Percentiles rank a stretch among this genome's conserved stretches.
Conservation (phyloP, 37 sponge, comb jelly and placozoan species). For the Lycopodina hypogea region DNA sequence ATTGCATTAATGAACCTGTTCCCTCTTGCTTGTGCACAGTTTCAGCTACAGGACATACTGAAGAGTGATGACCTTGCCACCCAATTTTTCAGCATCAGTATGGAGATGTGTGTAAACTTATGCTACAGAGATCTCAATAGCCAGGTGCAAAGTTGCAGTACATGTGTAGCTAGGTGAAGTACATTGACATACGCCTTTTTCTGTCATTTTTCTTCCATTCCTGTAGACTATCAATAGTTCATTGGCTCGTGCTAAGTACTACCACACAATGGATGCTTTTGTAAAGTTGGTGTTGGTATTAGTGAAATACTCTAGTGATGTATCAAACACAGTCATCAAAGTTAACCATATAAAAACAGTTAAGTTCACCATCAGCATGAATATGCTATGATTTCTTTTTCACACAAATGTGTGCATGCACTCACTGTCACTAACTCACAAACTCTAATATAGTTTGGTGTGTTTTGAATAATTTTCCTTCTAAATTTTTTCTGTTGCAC, state of each 20-base stretch:
- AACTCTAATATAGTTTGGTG: no score
- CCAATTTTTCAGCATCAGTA: constrained; percentile 91
- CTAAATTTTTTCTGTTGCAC: neutral
- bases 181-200: neutral
- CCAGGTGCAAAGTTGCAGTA: constrained; percentile 25
- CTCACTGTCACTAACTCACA: neutral
- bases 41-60: constrained; percentile 94
- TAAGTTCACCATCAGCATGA: neutral
- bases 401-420: neutral
- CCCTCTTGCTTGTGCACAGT: constrained; percentile 21
- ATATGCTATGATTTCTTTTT: neutral
- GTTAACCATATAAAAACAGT: constrained; percentile 94
- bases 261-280: constrained; percentile 99
- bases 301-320: constrained; percentile 86
- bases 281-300: constrained; percentile 93
- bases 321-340: constrained; percentile 78
- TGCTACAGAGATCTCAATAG: constrained; percentile 86
- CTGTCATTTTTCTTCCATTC: neutral
- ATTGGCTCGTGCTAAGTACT: constrained; percentile 91
- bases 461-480: no score
- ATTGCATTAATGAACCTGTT: neutral
- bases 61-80: constrained; percentile 91
- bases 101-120: constrained; percentile 97
- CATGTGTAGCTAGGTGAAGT: neutral
- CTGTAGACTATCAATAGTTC: constrained; percentile 56